Evolutionary conservation across 2,113 vertebrate species (phyloP).

Genomic region (Notarius quadriscutis): DNA sequence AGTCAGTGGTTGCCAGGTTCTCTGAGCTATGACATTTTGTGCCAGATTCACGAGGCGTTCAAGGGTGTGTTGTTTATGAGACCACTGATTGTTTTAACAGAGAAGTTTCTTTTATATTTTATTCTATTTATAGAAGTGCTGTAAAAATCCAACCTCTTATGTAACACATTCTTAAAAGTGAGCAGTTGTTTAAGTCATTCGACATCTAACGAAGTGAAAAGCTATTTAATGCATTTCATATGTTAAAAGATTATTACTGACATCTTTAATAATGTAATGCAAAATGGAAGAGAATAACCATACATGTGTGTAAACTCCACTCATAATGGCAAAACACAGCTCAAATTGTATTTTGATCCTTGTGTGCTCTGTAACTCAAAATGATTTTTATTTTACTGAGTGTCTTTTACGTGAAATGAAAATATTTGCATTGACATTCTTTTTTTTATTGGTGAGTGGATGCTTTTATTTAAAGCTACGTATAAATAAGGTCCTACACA

Average conservation of each 20-base stretch:
- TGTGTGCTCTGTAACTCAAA: neutral
- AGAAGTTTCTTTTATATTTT: slow-evolving; percentile 47
- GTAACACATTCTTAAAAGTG: slow-evolving; percentile 56
- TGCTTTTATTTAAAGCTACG: neutral
- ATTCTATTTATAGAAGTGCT: slow-evolving; percentile 61
- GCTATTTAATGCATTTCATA: slow-evolving; percentile 54
- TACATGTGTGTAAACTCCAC: slow-evolving; percentile 38
- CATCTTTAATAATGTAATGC: slow-evolving; percentile 51
- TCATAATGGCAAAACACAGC: slow-evolving; percentile 1
- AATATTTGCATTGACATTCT: neutral
- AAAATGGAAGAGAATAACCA: slow-evolving; percentile 39
- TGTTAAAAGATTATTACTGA: slow-evolving; percentile 55
- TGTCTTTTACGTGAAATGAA: neutral
- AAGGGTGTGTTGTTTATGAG: slow-evolving; percentile 59
- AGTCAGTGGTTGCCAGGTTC: slow-evolving; percentile 47
- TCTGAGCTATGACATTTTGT: slow-evolving; percentile 44
- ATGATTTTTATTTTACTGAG: neutral
- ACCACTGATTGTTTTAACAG: slow-evolving; percentile 59
- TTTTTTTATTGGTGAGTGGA: neutral
- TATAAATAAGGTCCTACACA: neutral
- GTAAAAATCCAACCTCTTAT: slow-evolving; percentile 59
- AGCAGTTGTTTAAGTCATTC: slow-evolving; percentile 52
- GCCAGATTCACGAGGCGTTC: slow-evolving; percentile 55
- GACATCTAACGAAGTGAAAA: slow-evolving; percentile 50
- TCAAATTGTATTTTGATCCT: slow-evolving; percentile 12